Base-by-base conservation (phyloP, 2,797 vertebrate genomes). In the Tamandua tetradactyla region DNA sequence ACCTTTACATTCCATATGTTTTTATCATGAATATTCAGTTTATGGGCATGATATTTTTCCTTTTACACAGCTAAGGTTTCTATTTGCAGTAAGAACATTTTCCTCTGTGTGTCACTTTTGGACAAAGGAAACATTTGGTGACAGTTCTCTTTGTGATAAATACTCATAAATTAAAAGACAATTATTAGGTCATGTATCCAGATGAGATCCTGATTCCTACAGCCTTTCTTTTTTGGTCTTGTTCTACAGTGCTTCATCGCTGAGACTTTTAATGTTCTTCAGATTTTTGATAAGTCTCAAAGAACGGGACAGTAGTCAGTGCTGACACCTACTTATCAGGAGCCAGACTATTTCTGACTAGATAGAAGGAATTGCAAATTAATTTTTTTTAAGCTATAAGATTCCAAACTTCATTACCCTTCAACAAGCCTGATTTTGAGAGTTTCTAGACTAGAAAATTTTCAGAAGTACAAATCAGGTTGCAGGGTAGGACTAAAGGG, bases 381-480 rank as follows among this genome's bases (percentile, higher is more conserved):
- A 66, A 61, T 27, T 18, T 74, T n/a, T 89, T 32, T 30, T 49
- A 72, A 76, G 42, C 64, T 37, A 82, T 15, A 79, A 42, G 68
- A 78, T 71, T n/a, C 82, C 76, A 91, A 66, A 42, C 27, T 4
- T 9, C 61, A 37, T 89, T n/a, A 30, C 17, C 42, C 35, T 47
- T 61, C 5, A 32, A 69, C 57, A 22, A 2, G 14, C 6, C 2
- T 62, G 17, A 23, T 23, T 87, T 57, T 79, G 71, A 75, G 32
- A 89, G 42, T 89, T 78, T 40, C 80, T 47, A 91, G 37, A 82
- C 75, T 83, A 91, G 64, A 95, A 93, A 42, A 35, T 23, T 90
- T 75, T 91, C 64, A 42, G 42, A 89, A 94, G 35, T 61, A 75
- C 35, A 89, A 75, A 83, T 27, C 9, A 80, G 82, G 30, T 5